Base-by-base conservation (phyloP, 1,140 invertebrate species). In the Thaumatotibia leucotreta region DNA sequence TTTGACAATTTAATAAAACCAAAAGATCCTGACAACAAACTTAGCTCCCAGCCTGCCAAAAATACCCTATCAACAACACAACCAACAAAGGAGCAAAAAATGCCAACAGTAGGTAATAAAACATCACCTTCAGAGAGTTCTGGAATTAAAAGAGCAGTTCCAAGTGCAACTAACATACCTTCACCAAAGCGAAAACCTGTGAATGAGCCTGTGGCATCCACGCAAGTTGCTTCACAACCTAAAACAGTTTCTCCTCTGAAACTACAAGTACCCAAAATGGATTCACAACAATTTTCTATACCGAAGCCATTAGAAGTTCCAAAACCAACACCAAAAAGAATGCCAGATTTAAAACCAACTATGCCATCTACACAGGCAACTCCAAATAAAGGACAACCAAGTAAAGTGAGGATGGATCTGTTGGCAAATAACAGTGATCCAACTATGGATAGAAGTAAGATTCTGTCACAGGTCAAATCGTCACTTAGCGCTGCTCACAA, bases 351-450 rank as follows among this genome's bases (percentile, higher is more conserved):
- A 68, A 88, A 88, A 68, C 85, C 86, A 8, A 86, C 83, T 74
- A 65, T 70, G 27, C 70, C 80, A 65, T 45, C 68, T 45, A 14
- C 70, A 17, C 69, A 73, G 50, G 63, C 79, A 31, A 65, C 66
- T 22, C 79, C 80, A 71, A 84, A 72, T 70, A 88, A 89, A 78
- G 63, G 63, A 39, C 81, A 75, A 66, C 61, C 75, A 39, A 84
- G 77, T 63, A 91, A 86, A 82, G 69, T 89, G 54, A 77, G 87
- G 72, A 91, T 89, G 86, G 88, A 91, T 82, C 73, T 91, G 4
- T 76, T 89, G 66, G 86, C 88, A 32, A 91, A 89, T 69, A 91
- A 91, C 64, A 82, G 84, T 88, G 88, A 91, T 70, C 84, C 84
- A 23, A 90, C 85, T 33, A 88, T 84, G 61, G 88, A 89, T 67